Conservation (phyloP, 2,113 vertebrate species). For the Gallinago jamesoni region DNA sequence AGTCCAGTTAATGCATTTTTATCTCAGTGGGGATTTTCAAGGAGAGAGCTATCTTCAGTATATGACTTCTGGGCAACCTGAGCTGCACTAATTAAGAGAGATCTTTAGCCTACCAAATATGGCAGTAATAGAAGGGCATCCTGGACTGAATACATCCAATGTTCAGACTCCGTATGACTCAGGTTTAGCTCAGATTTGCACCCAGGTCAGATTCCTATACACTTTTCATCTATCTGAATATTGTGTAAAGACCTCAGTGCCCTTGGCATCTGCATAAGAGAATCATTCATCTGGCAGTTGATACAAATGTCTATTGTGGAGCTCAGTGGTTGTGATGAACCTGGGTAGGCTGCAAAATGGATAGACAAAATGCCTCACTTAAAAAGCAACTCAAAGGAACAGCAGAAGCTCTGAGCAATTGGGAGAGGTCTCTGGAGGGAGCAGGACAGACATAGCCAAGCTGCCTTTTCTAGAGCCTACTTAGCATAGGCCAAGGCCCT, state of each 20-base stretch:
- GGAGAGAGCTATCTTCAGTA: not conserved
- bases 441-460: not conserved
- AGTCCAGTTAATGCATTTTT: not conserved
- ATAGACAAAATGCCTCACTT: not conserved
- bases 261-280: not conserved
- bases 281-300: not conserved
- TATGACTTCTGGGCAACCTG: not conserved
- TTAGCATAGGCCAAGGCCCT: not conserved
- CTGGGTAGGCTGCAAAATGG: not conserved
- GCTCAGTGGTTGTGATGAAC: not conserved
- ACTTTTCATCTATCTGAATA: not conserved
- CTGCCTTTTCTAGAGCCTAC: not conserved
- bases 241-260: not conserved
- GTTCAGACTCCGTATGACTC: not conserved
- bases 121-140: not conserved
- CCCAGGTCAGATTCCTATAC: not conserved
- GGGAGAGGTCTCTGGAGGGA: not conserved
- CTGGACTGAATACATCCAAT: not conserved
- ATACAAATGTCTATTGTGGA: not conserved
- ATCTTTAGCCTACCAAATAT: not conserved
- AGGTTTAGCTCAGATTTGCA: not conserved
- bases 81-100: not conserved
- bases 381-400: not conserved
- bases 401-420: not conserved
- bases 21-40: not conserved